Percentiles rank a stretch among this genome's conserved stretches.
Conservation (phyloP, 2,113 vertebrate species). For the Passer domesticus region DNA sequence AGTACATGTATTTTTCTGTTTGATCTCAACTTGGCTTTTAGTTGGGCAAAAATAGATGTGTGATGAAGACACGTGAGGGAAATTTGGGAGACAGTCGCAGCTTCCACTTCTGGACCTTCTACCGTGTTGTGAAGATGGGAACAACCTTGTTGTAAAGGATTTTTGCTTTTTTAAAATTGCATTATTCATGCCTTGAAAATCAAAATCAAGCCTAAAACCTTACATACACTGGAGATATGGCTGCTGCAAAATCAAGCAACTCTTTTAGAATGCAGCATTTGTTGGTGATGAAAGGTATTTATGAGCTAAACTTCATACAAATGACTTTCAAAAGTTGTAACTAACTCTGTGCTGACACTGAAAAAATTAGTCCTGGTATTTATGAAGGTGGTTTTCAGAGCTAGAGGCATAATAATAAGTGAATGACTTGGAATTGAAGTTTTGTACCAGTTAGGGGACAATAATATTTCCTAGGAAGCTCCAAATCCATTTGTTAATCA, state of each 20-base stretch:
- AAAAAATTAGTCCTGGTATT: not conserved
- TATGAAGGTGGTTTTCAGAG: not conserved
- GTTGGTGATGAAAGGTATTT: not conserved
- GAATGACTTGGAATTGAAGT: not conserved
- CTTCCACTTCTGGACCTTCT: not conserved
- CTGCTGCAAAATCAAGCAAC: not conserved
- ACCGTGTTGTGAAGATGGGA: not conserved
- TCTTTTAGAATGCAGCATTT: not conserved
- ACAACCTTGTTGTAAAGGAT: not conserved
- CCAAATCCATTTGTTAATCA: not conserved
- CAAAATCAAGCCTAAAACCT: not conserved
- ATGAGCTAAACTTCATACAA: not conserved
- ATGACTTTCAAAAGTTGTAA: not conserved
- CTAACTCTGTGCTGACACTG: not conserved
- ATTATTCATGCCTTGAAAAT: not conserved
- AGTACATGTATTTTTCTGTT: not conserved
- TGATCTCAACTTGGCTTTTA: not conserved
- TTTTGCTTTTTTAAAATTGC: not conserved
- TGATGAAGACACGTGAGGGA: not conserved
- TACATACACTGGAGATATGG: not conserved
- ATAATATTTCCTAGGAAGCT: accelerated
- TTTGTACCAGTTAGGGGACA: not conserved
- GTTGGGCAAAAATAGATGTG: not conserved
- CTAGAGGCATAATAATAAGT: not conserved
- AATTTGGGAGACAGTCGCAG: not conserved